Base-by-base conservation (phyloP, 1,140 invertebrate genomes). In the Magallana gigas region DNA sequence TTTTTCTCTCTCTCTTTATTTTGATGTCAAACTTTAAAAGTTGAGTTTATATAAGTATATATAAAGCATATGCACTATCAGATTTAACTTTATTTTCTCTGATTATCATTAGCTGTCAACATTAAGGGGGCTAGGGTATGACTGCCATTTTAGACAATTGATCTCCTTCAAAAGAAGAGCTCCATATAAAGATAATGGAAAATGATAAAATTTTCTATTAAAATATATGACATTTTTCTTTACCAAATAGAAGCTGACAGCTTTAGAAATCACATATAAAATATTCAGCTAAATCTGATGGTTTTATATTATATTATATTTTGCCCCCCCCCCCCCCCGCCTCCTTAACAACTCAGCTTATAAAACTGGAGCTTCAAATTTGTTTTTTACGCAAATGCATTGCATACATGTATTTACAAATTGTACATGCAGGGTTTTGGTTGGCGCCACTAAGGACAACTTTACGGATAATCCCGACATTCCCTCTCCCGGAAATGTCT, bases 371-470 rank as follows among this genome's bases (percentile, higher is more conserved):
- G 36, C 36, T 48, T 48, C 36, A 5, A 48, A 48, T 4, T 48
- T 62, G 12, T 14, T 11, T 62, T 11, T 16, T 16, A 6, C n/a
- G 14, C 8, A 62, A 62, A 12, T 12, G 14, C 8, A 12, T 14
- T 14, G 12, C n/a, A 62, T 12, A 12, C 5, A 12, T 29, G 11
- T 76, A 48, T 76, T 36, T 23, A 23, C 23, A 23, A 23, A 23
- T 23, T 23, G 23, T 23, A 23, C 23, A 23, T 23, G 23, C 23
- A 83, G 81, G 81, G 8, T 83, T 57, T 56, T 83, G 12, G 81
- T 83, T n/a, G 81, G 81, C 57, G 81, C 81, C 6, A 57, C 48
- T 18, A 83, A 83, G 57, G 81, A 83, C 48, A 83, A 57, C 36
- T 83, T 83, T 29, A 83, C 81, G 4, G 81, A 83, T 2, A 83